Base-by-base conservation (phyloP, 2,797 vertebrate genomes). In the Cercopithecus mitis region DNA sequence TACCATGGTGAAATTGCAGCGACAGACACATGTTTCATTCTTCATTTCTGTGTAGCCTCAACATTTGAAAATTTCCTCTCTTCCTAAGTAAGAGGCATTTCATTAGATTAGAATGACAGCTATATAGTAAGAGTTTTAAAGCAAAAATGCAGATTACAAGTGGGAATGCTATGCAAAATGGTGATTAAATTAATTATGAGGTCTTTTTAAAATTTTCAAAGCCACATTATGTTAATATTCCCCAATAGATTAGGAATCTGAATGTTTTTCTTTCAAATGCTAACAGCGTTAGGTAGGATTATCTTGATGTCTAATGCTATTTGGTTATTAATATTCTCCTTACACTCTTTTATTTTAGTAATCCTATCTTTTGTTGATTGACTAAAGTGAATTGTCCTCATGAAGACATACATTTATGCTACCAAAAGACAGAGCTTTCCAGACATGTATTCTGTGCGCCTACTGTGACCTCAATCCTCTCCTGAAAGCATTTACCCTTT, bases 151-250 rank as follows among this genome's bases (percentile, higher is more conserved):
- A 25, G 96, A 92, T 84, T 91, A 86, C 88, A 95, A 87, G 64
- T 90, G 93, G 94, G 95, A 83, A 43, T 64, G 91, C 47, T 95
- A 93, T 57, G 58, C 91, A 93, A 98, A 98, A 94, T 79, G 67
- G 39, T 95, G 86, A 96, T 64, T 67, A 82, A 96, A 94, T 98
- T 98, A 98, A 97, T 98, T 97, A 97, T 93, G 97, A 97, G 89
- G 50, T 90, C 84, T 97, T 97, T 90, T 88, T 83, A 80, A 93
- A 88, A 55, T 67, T 94, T 98, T 58, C 98, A 75, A 88, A 98
- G 81, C 4, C 20, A 55, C 76, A 88, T 96, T 79, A 76, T 97
- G 96, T 91, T 98, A 97, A 96, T 97, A 96, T 64, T 92, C 86
- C 57, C 90, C 97, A 70, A 58, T 45, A 98, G 96, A 96, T 94